Evolutionary conservation across 1,140 invertebrate genomes (phyloP).

Genomic region (Aphidius ervi): DNA sequence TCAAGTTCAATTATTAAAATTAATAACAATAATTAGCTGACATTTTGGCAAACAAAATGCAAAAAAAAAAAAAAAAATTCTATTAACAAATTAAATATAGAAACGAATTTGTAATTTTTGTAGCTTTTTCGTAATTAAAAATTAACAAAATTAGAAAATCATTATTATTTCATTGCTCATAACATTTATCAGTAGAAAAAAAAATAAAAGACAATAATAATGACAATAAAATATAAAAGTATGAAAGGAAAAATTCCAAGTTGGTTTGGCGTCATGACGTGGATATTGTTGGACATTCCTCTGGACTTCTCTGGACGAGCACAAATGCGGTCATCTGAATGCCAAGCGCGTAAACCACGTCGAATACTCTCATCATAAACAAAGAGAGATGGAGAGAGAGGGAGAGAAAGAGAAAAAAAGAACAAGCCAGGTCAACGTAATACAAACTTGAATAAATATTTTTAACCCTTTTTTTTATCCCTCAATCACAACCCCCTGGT

Average conservation of each 20-base stretch:
- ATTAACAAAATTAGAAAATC: no score
- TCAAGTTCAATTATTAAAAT: no score
- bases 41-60: no score
- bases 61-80: no score
- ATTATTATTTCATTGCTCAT: no score
- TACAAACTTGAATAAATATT: background rate
- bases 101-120: no score
- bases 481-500: no score
- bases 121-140: no score
- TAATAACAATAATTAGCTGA: no score
- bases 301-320: conserved; percentile 46
- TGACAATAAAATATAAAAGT: conserved; percentile 23
- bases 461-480: no score
- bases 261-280: conserved; percentile 40
- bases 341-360: conserved; percentile 50
- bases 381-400: conserved; percentile 12
- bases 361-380: conserved; percentile 38
- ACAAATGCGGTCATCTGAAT: conserved; percentile 52
- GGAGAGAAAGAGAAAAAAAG: conserved; percentile 22
- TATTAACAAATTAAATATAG: no score
- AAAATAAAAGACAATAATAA: conserved; percentile 28
- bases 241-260: conserved; percentile 44
- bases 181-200: conserved; percentile 8
- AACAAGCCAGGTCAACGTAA: background rate
- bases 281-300: conserved; percentile 52